A percentile compares a stretch with the other conserved stretches of the same genome.
phyloP scores from a whole-genome alignment of 2,888 invertebrate species.

The Platypus cylindrus region DNA sequence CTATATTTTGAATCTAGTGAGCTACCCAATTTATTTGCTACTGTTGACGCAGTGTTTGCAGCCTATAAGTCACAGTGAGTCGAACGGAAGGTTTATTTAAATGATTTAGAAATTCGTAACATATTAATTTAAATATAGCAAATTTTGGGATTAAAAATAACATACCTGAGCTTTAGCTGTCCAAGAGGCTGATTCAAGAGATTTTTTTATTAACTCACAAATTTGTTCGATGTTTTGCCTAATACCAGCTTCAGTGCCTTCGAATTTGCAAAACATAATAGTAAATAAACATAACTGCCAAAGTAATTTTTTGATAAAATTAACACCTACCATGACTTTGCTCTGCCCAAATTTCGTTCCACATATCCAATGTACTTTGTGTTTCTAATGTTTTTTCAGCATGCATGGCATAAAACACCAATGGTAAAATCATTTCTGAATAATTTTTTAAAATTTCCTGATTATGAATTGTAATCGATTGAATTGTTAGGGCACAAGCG shows the following conservation, averaged over 20 bases:
- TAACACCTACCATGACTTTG: constrained; percentile 54
- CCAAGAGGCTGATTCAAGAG: constrained; percentile 77
- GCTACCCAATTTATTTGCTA: constrained; percentile 56
- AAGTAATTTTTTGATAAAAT: background rate
- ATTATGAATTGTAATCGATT: constrained; percentile 70
- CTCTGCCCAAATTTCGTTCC: constrained; percentile 84
- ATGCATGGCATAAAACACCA: constrained; percentile 87
- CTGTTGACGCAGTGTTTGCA: constrained; percentile 67
- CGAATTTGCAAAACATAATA: no score
- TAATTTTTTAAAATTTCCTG: constrained; percentile 71
- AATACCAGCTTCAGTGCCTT: constrained; percentile 61
- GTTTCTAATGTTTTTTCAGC: constrained; percentile 56
- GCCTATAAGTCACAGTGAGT: constrained; percentile 68
- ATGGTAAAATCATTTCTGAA: constrained; percentile 60
- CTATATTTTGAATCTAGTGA: constrained; percentile 52
- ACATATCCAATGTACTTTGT: constrained; percentile 55
- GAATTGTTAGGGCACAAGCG: constrained; percentile 61
- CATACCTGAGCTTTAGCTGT: constrained; percentile 61
- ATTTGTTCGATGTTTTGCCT: constrained; percentile 62
- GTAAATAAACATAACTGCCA: background rate
- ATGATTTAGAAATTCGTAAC: background rate
- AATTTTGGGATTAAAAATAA: background rate
- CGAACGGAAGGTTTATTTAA: constrained; percentile 46
- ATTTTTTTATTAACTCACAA: constrained; percentile 52
- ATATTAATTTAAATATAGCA: background rate